Percentiles rank a stretch among this genome's conserved stretches.
phyloP scores from a whole-genome alignment of 2,888 invertebrate genomes.

The Philereme transversata region DNA sequence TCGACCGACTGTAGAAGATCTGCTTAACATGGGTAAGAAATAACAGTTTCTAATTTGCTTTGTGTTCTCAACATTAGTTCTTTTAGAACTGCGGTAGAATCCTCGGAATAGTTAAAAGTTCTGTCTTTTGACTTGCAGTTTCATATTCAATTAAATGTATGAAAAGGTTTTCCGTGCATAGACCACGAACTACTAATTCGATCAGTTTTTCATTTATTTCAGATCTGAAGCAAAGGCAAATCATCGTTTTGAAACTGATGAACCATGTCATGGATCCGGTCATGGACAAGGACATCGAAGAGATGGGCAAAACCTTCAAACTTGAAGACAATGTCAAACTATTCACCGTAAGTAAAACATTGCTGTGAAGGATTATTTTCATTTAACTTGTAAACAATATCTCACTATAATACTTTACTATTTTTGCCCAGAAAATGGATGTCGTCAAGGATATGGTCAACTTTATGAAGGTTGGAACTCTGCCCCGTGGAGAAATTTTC shows the following conservation, averaged over 20 bases:
- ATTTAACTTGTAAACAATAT: background rate
- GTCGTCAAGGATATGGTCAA: conserved; percentile 84
- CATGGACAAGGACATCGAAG: conserved; percentile 74
- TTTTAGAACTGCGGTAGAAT: too few species aligned
- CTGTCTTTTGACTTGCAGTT: too few species aligned
- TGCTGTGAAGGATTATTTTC: background rate
- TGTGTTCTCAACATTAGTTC: too few species aligned
- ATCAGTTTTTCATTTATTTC: conserved; percentile 26
- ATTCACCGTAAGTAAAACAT: conserved; percentile 55
- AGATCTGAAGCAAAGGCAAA: conserved; percentile 78
- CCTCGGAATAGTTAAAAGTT: too few species aligned
- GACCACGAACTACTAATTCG: too few species aligned
- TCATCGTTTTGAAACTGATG: conserved; percentile 76
- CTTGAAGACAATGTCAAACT: conserved; percentile 68
- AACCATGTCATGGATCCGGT: conserved; percentile 78
- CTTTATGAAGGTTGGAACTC: conserved; percentile 77
- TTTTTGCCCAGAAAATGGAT: conserved; percentile 75
- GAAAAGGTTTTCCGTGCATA: too few species aligned
- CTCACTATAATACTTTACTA: background rate
- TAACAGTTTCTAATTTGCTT: too few species aligned
- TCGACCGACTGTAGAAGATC: conserved; percentile 59
- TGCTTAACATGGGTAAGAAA: conserved; percentile 54
- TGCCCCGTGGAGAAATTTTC: conserved; percentile 83
- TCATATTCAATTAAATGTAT: too few species aligned
- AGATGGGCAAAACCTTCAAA: conserved; percentile 68